A percentile compares a stretch with the other conserved stretches of the same genome.
Evolutionary conservation across 2,797 vertebrate genomes (phyloP).

Genomic region (Danionella dracula): DNA sequence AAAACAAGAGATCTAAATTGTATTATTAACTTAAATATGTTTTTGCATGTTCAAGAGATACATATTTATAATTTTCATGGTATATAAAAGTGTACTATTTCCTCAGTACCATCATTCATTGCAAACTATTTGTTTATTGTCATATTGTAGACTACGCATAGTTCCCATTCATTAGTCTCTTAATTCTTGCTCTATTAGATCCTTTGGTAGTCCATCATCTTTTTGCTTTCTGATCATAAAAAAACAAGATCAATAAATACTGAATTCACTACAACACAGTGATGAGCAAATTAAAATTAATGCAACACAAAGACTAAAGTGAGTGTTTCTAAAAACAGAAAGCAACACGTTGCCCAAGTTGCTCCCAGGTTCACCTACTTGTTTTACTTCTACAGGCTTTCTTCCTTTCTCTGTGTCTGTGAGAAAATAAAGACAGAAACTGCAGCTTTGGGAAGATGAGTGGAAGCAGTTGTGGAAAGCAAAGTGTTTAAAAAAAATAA

Average conservation of each 20-base stretch:
- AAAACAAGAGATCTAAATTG: too few relatives aligned
- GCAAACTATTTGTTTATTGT: too few relatives aligned
- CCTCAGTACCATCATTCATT: too few relatives aligned
- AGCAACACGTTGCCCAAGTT: constrained; percentile 22
- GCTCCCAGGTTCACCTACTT: constrained; percentile 32
- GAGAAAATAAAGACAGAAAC: constrained; percentile 8
- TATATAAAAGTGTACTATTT: too few relatives aligned
- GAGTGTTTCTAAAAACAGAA: background rate
- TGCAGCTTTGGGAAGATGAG: background rate
- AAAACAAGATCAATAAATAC: background rate
- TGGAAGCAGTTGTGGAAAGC: constrained; percentile 1
- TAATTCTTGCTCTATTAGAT: too few relatives aligned
- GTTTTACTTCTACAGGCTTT: constrained; percentile 15
- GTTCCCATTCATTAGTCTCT: too few relatives aligned
- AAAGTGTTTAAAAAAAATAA: constrained; percentile 3
- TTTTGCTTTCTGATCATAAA: background rate
- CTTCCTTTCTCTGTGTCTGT: constrained; percentile 4
- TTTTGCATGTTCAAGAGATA: too few relatives aligned
- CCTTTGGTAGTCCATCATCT: background rate
- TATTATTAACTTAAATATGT: too few relatives aligned
- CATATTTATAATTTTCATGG: too few relatives aligned
- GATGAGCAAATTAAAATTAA: too few relatives aligned
- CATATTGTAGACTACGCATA: too few relatives aligned
- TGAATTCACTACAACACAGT: background rate
- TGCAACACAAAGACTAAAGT: background rate